Evolutionary conservation across 2,113 vertebrate genomes (phyloP), one percentile per base, ranked within the genome.

Genomic region (Glaucidium brasilianum): DNA sequence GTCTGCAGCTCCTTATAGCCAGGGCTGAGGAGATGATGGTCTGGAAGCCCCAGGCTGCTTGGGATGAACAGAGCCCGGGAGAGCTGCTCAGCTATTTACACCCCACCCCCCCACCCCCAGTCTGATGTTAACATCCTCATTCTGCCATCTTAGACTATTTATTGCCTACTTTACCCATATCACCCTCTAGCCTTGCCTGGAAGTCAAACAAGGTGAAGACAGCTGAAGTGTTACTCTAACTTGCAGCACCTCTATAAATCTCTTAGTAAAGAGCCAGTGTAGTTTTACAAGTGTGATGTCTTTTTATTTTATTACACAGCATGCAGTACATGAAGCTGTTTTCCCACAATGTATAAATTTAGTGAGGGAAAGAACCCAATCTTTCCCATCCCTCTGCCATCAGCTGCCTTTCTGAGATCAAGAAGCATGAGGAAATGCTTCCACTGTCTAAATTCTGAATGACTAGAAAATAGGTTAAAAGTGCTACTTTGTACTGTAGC

Each of bases 291-390:
- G 81, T 73, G 96, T 73, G 58, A 94, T 93, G 77, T 41, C 81
- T 94, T 94, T 93, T 94, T 92, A 59, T 92, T 96, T 96, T 87
- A 90, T 95, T 92, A 88, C 78, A 81, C 85, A 66, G 71, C 71
- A 71, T 71, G 67, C 82, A 83, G 90, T 77, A 90, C 88, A 66
- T 85, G 85, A 93, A 95, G 64, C 67, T 80, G 55, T 86, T 91
- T 85, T 77, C 81, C 81, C 91, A 83, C 67, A 77, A 66, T 35
- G 63, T 74, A 13, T 91, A 92, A 55, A 92, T 94, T 62, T 76
- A 91, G 84, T 41, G 59, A 90, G 55, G 76, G 79, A 92, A 52
- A 78, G 92, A 78, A 50, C 55, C n/a, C 25, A 17, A 1, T 73
- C 30, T 52, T 86, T 52, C 59, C 56, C 41, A 32, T 17, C 6